Evolutionary conservation across 2,113 vertebrate genomes (phyloP).

Genomic region (Phalacrocorax carbo): DNA sequence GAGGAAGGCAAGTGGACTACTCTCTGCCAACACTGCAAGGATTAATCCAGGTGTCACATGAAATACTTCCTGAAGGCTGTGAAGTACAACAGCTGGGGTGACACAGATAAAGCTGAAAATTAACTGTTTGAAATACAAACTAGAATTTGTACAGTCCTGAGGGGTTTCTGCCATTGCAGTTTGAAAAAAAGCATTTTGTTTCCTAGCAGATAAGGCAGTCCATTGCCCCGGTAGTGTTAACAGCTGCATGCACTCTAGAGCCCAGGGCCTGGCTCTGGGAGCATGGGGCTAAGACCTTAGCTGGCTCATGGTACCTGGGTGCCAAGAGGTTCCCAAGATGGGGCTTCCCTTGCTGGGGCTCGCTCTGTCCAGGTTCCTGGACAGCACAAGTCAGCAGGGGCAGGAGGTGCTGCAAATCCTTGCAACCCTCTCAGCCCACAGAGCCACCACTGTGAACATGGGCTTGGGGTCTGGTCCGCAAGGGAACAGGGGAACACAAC

Average conservation of each 20-base stretch:
- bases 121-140: not conserved
- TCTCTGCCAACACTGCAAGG: not conserved
- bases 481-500: not conserved
- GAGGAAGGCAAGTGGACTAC: not conserved
- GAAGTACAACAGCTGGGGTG: not conserved
- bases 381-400: not conserved
- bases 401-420: not conserved
- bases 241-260: not conserved
- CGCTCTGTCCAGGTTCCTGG: rapidly evolving
- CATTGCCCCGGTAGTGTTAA: not conserved
- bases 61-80: not conserved
- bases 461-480: not conserved
- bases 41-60: not conserved
- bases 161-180: not conserved
- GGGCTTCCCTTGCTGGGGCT: not conserved
- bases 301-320: not conserved
- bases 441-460: rapidly evolving
- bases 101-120: not conserved
- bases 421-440: not conserved
- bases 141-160: not conserved
- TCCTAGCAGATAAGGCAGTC: not conserved
- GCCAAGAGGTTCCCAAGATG: not conserved
- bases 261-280: not conserved
- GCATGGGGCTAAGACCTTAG: not conserved
- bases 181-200: not conserved